Conservation (phyloP, 2,797 vertebrate genomes). For the Sebastes glaucus region DNA sequence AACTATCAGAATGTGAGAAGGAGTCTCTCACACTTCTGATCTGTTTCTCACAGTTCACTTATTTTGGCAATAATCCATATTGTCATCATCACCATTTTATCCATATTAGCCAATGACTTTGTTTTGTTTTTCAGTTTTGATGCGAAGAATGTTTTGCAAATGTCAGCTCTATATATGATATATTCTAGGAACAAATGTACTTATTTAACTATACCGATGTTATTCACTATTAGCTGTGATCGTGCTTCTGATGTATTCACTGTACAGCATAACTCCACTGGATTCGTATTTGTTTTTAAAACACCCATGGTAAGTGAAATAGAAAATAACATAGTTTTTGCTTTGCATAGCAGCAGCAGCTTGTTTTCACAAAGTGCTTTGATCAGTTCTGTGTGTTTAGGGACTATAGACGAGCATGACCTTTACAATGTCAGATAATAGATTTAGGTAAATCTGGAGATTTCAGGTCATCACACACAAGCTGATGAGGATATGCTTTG, state of each 20-base stretch:
- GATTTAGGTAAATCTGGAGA: not conserved
- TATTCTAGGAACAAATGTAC: not conserved
- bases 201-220: not conserved
- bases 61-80: constrained; percentile 11
- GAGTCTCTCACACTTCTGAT: constrained; percentile 23
- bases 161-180: not conserved
- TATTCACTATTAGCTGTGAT: not conserved
- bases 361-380: constrained; percentile 62
- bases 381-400: constrained; percentile 50
- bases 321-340: constrained; percentile 44
- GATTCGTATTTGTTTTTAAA: constrained; percentile 37
- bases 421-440: not conserved
- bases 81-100: not conserved
- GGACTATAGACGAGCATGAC: not conserved
- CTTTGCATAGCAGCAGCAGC: constrained; percentile 51
- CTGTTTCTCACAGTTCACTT: constrained; percentile 31
- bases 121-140: not conserved
- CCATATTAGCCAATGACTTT: constrained; percentile 1
- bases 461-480: constrained; percentile 31
- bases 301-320: constrained; percentile 71
- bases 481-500: constrained; percentile 61
- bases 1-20: constrained; percentile 24
- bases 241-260: not conserved
- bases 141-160: not conserved
- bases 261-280: constrained; percentile 24